phyloP scores from a whole-genome alignment of 2,888 invertebrate genomes.

The Halocaridina rubra region DNA sequence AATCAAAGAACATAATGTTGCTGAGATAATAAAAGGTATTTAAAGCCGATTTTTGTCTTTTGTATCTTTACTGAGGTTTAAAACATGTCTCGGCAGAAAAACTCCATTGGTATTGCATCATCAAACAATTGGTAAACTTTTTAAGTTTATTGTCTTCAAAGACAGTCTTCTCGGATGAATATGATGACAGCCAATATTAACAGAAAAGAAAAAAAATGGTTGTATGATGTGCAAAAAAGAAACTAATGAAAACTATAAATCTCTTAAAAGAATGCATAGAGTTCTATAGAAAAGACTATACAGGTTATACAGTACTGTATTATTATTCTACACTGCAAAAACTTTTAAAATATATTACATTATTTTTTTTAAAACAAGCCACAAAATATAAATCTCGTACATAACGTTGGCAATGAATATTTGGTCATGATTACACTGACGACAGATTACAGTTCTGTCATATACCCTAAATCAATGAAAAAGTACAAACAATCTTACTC shows the following conservation, averaged over 20 bases:
- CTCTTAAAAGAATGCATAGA: background rate
- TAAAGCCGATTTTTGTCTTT: too few relatives aligned
- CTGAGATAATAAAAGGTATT: too few relatives aligned
- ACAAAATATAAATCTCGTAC: constrained; percentile 1
- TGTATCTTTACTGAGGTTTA: too few relatives aligned
- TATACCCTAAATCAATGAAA: too few relatives aligned
- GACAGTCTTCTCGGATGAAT: constrained; percentile 24
- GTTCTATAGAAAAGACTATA: background rate
- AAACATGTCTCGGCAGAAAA: too few relatives aligned
- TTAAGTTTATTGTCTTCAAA: constrained; percentile 54
- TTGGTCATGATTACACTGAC: background rate
- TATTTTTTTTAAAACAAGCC: background rate
- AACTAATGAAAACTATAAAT: background rate
- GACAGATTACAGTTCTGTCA: background rate
- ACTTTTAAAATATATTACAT: background rate
- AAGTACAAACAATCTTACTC: background rate
- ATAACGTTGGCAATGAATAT: background rate
- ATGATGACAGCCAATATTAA: constrained; percentile 15
- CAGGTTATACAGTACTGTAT: background rate
- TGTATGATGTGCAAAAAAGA: constrained; percentile 23
- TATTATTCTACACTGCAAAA: background rate
- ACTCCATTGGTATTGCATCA: too few relatives aligned
- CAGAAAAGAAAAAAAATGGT: constrained; percentile 4
- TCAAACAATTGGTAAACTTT: too few relatives aligned
- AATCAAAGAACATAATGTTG: too few relatives aligned